Evolutionary conservation across 2,888 invertebrate species (phyloP), one percentile per base, ranked within the genome.

Genomic region (Steromphala cineraria): DNA sequence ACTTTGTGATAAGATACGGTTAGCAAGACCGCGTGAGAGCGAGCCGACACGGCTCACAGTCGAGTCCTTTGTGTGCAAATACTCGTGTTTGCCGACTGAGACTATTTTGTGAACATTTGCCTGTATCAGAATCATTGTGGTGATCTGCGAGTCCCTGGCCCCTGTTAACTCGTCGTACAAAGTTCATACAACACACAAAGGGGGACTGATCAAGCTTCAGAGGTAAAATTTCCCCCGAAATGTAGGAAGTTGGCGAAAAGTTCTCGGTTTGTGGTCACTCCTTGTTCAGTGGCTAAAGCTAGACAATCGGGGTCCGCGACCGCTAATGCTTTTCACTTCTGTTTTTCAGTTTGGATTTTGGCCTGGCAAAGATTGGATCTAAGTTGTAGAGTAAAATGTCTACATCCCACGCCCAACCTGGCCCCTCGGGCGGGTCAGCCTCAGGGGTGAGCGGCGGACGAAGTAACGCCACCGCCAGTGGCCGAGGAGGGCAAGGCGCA

Each of bases 341-440:
- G 56, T 21, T 56, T 56, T 56, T 24, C 21, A 21, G 56, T 56
- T 56, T n/a, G 4, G 24, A 24, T 56, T 56, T 56, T 31, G 19
- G 36, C n/a, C 21, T 21, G 62, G 8, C 24, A 56, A 56, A 56
- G 56, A 56, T 36, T 40, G 71, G 71, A 71, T 71, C 71, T 71
- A 71, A 19, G n/a, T 40, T 56, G 19, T 56, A 56, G 56, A 56
- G 24, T 24, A 71, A n/a, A 31, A 76, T 76, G 76, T 76, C 76
- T 53, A 76, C 76, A 53, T 76, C 76, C 17, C 76, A 76, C 28
- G 76, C 76, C 28, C 76, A 76, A 28, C 53, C 76, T 28, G 76
- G 76, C n/a, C 76, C 76, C 55, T 76, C 76, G 15, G 76, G 76
- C 21, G 53, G 53, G 28, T 76, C 76, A 24, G 24, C 76, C 31